Conservation (phyloP, 2,797 vertebrate genomes). For the Dryobates pubescens region DNA sequence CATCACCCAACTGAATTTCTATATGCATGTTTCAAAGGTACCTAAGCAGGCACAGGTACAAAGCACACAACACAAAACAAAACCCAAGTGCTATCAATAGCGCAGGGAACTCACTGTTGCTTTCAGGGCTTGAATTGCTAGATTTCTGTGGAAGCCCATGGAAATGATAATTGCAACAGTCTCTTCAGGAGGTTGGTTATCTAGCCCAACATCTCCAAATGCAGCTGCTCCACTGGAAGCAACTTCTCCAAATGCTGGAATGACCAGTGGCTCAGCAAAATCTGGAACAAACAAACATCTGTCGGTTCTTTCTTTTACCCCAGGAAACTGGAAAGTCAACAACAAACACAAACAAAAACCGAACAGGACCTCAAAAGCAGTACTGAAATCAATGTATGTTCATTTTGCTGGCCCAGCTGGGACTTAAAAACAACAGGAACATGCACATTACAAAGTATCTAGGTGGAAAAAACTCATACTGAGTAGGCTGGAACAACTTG, state of each 20-base stretch:
- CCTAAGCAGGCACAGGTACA: accelerated
- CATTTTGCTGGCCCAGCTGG: background rate
- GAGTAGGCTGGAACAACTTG: background rate
- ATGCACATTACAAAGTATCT: background rate
- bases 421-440: background rate
- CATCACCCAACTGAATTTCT: background rate
- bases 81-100: background rate
- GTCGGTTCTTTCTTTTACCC: background rate
- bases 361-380: background rate
- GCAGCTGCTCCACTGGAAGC: slow-evolving; percentile 74
- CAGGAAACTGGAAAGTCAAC: background rate
- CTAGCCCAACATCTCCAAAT: slow-evolving; percentile 77
- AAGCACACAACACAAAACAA: background rate
- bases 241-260: slow-evolving; percentile 84
- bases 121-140: slow-evolving; percentile 89
- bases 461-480: background rate
- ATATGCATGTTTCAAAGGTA: background rate
- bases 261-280: slow-evolving; percentile 92
- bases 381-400: background rate
- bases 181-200: slow-evolving; percentile 94
- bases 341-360: background rate
- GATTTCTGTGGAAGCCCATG: slow-evolving; percentile 94
- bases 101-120: slow-evolving; percentile 84
- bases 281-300: slow-evolving; percentile 78
- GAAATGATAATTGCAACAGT: slow-evolving; percentile 93